Base-by-base conservation (phyloP, 23 tunicate genomes). In the Diplosoma virens region DNA sequence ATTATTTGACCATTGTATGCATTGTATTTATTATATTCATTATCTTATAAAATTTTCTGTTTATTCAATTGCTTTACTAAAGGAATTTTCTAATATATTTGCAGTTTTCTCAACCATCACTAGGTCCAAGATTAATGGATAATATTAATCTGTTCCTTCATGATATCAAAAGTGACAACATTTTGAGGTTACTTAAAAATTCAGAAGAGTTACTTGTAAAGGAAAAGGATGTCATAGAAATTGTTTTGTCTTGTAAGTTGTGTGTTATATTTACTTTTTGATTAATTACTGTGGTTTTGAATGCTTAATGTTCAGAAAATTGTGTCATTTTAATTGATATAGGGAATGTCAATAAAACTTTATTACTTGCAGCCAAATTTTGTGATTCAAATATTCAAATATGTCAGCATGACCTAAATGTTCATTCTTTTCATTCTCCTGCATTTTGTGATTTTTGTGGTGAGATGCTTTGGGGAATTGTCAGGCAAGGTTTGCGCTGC, bases 381-480 rank as follows among this genome's bases (percentile, higher is more conserved):
- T 93, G 91, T 32, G 90, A 81, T 30, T 87, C 82, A 28, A 80
- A 55, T 68, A 64, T 75, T 59, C 75, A 95, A 56, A 95, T 95
- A 29, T 70, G 89, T 3, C 95, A 90, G 27, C 99, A 95, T 50
- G 86, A 66, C 0, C 74, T 95, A 18, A 74, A 58, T 21, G 96
- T 95, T 16, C 99, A 95, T 65, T 85, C 94, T 53, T 95, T 89
- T 85, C 80, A 72, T 2, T 81, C 97, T 2, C 99, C 99, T 26
- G 87, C 99, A 2, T 95, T 95, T 58, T 95, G 99, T 71, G 99
- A 95, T 45, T 77, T 74, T 47, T 95, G 99, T 56, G 99, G 91
- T 30, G 99, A 95, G 65, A 79, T 95, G 84, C 71, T 95, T 23
- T 95, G 89, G 89, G 99, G 99, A 36, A 84, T 95, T 48, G 97